Evolutionary conservation across 2,888 invertebrate species (phyloP), one percentile per base, ranked within the genome.

Genomic region (Agrotis exclamationis): DNA sequence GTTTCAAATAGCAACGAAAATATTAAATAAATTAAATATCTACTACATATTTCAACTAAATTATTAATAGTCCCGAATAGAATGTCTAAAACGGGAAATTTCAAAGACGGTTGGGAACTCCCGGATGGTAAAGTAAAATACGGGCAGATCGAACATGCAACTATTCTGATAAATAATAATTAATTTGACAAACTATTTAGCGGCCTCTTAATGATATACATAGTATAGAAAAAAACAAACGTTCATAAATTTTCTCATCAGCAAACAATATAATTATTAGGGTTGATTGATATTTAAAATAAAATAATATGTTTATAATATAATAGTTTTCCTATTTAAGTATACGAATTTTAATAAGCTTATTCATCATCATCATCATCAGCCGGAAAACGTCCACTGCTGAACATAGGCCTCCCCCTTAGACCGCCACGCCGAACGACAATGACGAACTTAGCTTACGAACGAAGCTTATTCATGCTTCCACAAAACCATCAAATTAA

Each of bases 341-440:
- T 18, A n/a, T 13, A 57, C 9, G 13, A 28, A 72, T 48, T 63
- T 44, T 50, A 64, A 50, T 62, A 48, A 24, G 16, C 28, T n/a
- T 18, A 60, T 51, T 51, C 4, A 50, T 16, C n/a, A n/a, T n/a
- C n/a, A n/a, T n/a, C n/a, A n/a, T n/a, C n/a, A n/a, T n/a, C n/a
- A n/a, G n/a, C n/a, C n/a, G n/a, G n/a, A n/a, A n/a, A n/a, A n/a
- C n/a, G n/a, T n/a, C n/a, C n/a, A n/a, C n/a, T n/a, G n/a, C n/a
- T n/a, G n/a, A n/a, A n/a, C n/a, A n/a, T n/a, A n/a, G n/a, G n/a
- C n/a, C n/a, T n/a, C n/a, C n/a, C n/a, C n/a, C n/a, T n/a, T n/a
- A n/a, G n/a, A n/a, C n/a, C n/a, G n/a, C n/a, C n/a, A n/a, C n/a
- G n/a, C n/a, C n/a, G n/a, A n/a, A n/a, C n/a, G n/a, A n/a, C n/a